phyloP scores from a whole-genome alignment of 2,113 vertebrate genomes.

The Gavia stellata region DNA sequence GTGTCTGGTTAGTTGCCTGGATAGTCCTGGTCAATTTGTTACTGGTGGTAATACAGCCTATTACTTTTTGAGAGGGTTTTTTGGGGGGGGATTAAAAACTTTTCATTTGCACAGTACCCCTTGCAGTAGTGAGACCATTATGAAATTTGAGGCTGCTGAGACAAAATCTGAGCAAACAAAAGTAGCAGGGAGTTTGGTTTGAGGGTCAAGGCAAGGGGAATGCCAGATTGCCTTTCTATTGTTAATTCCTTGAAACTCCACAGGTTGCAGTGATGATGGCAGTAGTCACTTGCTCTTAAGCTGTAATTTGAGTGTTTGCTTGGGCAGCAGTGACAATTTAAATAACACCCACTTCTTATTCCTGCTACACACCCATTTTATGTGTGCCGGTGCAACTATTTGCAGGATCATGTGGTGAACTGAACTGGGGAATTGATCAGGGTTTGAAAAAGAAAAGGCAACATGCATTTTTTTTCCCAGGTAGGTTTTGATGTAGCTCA shows the following conservation, averaged over 20 bases:
- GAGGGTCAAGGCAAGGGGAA: not conserved
- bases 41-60: not conserved
- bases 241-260: slow-evolving; percentile 2
- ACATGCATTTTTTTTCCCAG: not conserved
- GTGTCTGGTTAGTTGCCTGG: too few relatives aligned
- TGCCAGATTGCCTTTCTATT: not conserved
- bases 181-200: not conserved
- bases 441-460: not conserved
- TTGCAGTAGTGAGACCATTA: not conserved
- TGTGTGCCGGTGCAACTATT: not conserved
- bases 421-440: not conserved
- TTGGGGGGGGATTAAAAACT: not conserved
- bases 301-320: slow-evolving; percentile 49
- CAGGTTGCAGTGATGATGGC: not conserved
- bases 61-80: not conserved
- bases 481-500: not conserved
- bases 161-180: not conserved
- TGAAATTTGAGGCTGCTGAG: not conserved
- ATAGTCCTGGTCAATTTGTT: too few relatives aligned
- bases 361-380: not conserved
- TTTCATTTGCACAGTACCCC: accelerated
- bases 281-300: not conserved
- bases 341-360: slow-evolving; percentile 18
- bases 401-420: not conserved
- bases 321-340: not conserved